Base-by-base conservation (phyloP, 30 jellyfish, hydroid and myxozoan genomes). In the Aurelia sp. region DNA sequence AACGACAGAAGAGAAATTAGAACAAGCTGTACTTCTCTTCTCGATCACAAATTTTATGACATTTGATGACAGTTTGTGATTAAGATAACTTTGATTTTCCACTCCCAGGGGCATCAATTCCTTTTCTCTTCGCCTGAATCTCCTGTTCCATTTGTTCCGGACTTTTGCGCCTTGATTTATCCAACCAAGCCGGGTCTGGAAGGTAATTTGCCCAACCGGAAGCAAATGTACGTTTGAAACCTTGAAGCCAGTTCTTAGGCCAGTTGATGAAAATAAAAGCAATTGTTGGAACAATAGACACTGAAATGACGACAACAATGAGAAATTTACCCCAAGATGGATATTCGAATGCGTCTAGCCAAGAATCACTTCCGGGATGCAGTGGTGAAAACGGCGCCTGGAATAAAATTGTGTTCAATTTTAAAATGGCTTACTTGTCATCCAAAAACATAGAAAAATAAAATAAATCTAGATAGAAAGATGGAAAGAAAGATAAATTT, bases 151-250 rank as follows among this genome's bases (percentile, higher is more conserved):
- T 78, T 44, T 90, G 95, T 35, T 66, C 96, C 10, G 92, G 91
- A 18, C 92, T 77, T 66, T 81, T 89, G 57, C 99, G 59, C 76
- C 97, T 63, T 18, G 94, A 72, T 22, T 90, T 90, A 65, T 95
- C 99, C 44, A 67, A 84, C 88, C 84, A 38, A 4, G 88, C 16
- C 2, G 99, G 99, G 66, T 95, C 99, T 0, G 99, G 99, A 55
- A 74, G 91, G 86, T 89, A 95, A 40, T 85, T 77, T 2, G 80
- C 96, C 35, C 63, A 13, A 5, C 91, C 91, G 52, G 91, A 77
- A 20, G 87, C 75, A 38, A 95, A 90, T 8, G 88, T 95, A 5
- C 72, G 76, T 7, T 86, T 86, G 85, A 95, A 78, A 15, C 91
- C 97, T 17, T 78, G 83, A 35, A 62, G 16, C 97, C 98, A 95